Conservation (phyloP, 2,113 vertebrate genomes). For the Lonchura striata region DNA sequence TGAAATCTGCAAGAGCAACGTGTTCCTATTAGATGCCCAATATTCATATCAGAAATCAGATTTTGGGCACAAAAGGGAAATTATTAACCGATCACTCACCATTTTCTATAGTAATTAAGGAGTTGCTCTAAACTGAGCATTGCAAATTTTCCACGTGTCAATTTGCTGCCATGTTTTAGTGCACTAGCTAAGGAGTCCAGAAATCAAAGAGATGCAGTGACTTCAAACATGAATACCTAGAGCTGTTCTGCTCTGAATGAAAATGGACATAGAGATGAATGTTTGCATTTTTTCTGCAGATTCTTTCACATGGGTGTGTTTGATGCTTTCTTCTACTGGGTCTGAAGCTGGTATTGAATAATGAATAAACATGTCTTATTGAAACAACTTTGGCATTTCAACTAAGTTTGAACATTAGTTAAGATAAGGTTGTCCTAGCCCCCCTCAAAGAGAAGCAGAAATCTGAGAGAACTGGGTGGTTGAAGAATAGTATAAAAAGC, state of each 20-base stretch:
- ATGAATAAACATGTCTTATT: constrained; percentile 70
- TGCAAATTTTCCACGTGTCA: background rate
- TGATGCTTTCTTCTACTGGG: constrained; percentile 4
- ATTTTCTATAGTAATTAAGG: constrained; percentile 22
- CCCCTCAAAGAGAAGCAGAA: constrained; percentile 31
- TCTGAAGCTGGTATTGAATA: constrained; percentile 31
- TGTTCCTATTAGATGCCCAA: constrained; percentile 5
- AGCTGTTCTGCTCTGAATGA: constrained; percentile 2
- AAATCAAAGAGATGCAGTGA: constrained; percentile 14
- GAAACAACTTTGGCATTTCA: constrained; percentile 70
- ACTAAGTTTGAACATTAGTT: constrained; percentile 71
- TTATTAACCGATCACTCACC: constrained; percentile 9
- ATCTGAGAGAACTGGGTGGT: constrained; percentile 49
- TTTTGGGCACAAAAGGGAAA: constrained; percentile 26
- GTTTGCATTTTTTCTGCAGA: background rate
- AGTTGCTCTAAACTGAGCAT: background rate
- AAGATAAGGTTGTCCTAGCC: constrained; percentile 56
- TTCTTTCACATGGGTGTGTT: background rate
- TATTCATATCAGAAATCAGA: background rate
- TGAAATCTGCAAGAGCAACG: background rate
- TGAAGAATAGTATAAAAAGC: constrained; percentile 71
- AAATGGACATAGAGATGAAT: background rate
- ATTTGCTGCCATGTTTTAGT: constrained; percentile 6
- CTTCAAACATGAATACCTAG: background rate
- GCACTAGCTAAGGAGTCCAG: background rate